These are phyloP conservation scores for Philypnodon macrostomus DNA, from an alignment of 2,797 vertebrate species.

Conservation along the genomic window DNA sequence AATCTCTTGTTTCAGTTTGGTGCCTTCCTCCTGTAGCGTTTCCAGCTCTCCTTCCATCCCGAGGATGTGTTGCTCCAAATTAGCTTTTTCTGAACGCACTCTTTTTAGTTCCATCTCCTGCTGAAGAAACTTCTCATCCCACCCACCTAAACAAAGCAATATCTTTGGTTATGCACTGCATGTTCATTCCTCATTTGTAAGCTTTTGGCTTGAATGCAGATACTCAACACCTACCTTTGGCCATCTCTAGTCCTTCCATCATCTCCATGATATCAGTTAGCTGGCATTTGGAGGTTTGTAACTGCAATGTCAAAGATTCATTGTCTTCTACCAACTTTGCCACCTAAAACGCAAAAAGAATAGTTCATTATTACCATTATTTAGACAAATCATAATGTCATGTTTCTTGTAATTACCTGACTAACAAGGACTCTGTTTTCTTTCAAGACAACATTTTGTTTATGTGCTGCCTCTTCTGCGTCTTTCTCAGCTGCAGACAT, in stretches of 20 bases:
- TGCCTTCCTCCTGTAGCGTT: constrained; percentile 71
- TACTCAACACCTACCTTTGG: constrained; percentile 54
- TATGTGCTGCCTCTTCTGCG: constrained; percentile 50
- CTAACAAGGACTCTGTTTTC: constrained; percentile 60
- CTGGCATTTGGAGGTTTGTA: constrained; percentile 66
- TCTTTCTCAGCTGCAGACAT: constrained; percentile 63
- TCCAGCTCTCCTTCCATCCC: constrained; percentile 77
- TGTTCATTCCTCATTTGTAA: no score
- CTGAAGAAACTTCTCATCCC: constrained; percentile 78
- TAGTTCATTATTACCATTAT: no score
- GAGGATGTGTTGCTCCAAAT: constrained; percentile 73
- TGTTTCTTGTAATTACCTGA: constrained; percentile 27
- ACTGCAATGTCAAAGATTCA: constrained; percentile 60
- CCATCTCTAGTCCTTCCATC: constrained; percentile 67
- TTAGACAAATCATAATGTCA: no score
- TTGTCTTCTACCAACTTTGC: constrained; percentile 65
- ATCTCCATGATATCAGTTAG: constrained; percentile 62
- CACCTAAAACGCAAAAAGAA: constrained; percentile 31
- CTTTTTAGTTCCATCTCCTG: constrained; percentile 76
- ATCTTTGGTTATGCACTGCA: no score
- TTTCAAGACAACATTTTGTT: constrained; percentile 47
- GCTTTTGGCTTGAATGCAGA: no score
- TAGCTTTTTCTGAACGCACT: constrained; percentile 77
- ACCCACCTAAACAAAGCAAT: constrained; percentile 55
- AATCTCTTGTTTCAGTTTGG: constrained; percentile 70